Percentiles rank a stretch among this genome's conserved stretches.
Conservation (phyloP, 2,797 vertebrate species). For the Macropodus opercularis region DNA sequence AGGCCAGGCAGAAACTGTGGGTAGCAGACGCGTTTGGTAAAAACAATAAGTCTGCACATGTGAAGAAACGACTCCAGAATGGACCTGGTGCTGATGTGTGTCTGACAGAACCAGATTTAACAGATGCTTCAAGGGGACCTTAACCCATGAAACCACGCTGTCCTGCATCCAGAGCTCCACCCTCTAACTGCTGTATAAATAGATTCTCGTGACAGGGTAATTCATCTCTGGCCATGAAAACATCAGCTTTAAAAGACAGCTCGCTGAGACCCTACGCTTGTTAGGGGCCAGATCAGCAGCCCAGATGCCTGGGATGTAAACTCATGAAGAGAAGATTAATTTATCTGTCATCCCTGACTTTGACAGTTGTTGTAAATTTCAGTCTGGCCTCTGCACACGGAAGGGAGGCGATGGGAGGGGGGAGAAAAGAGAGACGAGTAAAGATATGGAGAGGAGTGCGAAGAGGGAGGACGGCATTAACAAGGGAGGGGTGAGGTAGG, state of each 20-base stretch:
- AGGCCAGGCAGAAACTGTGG: slow-evolving; percentile 28
- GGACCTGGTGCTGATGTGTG: slow-evolving; percentile 73
- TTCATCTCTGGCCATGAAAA: slow-evolving; percentile 96
- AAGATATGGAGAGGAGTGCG: slow-evolving; percentile 66
- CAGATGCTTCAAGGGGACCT: slow-evolving; percentile 88
- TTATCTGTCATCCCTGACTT: slow-evolving; percentile 95
- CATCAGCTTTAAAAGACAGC: slow-evolving; percentile 95
- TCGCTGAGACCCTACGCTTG: slow-evolving; percentile 91
- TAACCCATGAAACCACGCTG: slow-evolving; percentile 90
- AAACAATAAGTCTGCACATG: slow-evolving; percentile 41
- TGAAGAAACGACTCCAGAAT: slow-evolving; percentile 60
- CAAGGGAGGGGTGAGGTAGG: slow-evolving; percentile 57
- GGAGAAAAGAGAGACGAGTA: slow-evolving; percentile 50
- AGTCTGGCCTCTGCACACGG: slow-evolving; percentile 84
- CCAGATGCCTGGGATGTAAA: slow-evolving; percentile 94
- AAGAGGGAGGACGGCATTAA: slow-evolving; percentile 57
- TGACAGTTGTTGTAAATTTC: slow-evolving; percentile 97
- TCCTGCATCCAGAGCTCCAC: slow-evolving; percentile 88
- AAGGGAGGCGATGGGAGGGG: slow-evolving; percentile 41
- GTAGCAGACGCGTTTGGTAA: slow-evolving; percentile 28
- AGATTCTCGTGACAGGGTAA: slow-evolving; percentile 95
- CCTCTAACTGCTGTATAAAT: slow-evolving; percentile 94
- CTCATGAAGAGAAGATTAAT: slow-evolving; percentile 98
- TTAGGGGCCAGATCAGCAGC: slow-evolving; percentile 95
- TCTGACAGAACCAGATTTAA: slow-evolving; percentile 85